These are phyloP conservation scores for Heteropelma amictum DNA, from an alignment of 2,888 invertebrate species.

Conservation along the genomic window DNA sequence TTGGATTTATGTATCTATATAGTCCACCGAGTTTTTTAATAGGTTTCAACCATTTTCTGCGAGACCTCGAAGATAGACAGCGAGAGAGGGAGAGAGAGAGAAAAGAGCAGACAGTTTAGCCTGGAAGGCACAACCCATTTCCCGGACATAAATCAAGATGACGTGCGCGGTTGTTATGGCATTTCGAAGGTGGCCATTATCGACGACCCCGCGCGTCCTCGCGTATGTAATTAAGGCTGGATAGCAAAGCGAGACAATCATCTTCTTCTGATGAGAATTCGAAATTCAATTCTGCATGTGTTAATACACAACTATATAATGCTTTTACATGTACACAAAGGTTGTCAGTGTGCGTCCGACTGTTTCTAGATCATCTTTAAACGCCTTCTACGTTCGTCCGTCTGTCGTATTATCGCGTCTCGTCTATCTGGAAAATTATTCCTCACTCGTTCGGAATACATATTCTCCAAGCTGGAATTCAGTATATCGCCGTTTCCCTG, in stretches of 20 bases:
- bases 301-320: not conserved
- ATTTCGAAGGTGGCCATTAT: slow-evolving; percentile 74
- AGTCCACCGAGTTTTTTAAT: slow-evolving; percentile 55
- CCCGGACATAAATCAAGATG: slow-evolving; percentile 76
- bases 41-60: slow-evolving; percentile 65
- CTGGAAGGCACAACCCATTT: slow-evolving; percentile 75
- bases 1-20: not conserved
- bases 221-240: slow-evolving; percentile 72
- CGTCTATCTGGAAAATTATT: slow-evolving; percentile 38
- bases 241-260: slow-evolving; percentile 69
- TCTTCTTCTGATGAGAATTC: slow-evolving; percentile 70
- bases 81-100: slow-evolving; percentile 15
- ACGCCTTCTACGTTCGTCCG: slow-evolving; percentile 17
- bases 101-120: slow-evolving; percentile 69
- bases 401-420: slow-evolving; percentile 38
- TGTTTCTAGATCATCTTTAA: slow-evolving; percentile 40
- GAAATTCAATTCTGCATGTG: slow-evolving; percentile 69
- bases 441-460: slow-evolving; percentile 21
- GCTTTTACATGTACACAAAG: not conserved
- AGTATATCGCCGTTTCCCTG: not conserved
- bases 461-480: slow-evolving; percentile 7
- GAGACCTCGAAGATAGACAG: slow-evolving; percentile 26
- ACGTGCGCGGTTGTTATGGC: slow-evolving; percentile 70
- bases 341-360: slow-evolving; percentile 10
- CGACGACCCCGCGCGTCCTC: slow-evolving; percentile 64